Percentiles rank a stretch among this genome's conserved stretches.
phyloP scores from a whole-genome alignment of 2,888 invertebrate genomes.

The Drosophila fulvimacula region DNA sequence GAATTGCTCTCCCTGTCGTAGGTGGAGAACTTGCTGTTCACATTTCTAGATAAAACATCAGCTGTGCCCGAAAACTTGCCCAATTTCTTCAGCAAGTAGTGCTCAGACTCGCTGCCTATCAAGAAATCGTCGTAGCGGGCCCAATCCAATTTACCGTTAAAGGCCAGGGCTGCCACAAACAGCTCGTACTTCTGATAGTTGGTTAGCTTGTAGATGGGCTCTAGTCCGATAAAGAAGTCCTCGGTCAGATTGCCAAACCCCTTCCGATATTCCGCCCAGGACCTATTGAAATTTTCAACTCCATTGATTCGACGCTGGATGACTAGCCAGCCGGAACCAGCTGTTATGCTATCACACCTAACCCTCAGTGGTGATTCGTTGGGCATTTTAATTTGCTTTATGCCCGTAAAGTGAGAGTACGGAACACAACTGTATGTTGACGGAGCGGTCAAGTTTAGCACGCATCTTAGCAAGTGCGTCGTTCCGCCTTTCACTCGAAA shows the following conservation, averaged over 20 bases:
- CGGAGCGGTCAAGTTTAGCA: not conserved
- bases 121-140: not conserved
- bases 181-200: not conserved
- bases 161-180: not conserved
- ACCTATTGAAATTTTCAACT: not conserved
- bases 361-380: not conserved
- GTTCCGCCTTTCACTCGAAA: not conserved
- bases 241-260: not conserved
- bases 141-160: not conserved
- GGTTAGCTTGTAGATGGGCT: not conserved
- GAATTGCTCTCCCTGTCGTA: not conserved
- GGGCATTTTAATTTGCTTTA: not conserved
- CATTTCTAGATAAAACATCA: not conserved
- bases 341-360: not conserved
- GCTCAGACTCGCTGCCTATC: not conserved
- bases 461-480: not conserved
- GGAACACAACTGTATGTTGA: not conserved
- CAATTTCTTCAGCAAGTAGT: not conserved
- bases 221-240: not conserved
- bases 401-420: not conserved
- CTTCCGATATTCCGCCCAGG: not conserved
- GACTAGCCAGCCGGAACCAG: slow-evolving; percentile 4
- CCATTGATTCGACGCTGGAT: not conserved
- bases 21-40: not conserved
- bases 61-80: not conserved